These are phyloP conservation scores for Drosophila trichaetosa DNA, from an alignment of 2,888 invertebrate genomes.

Conservation along the genomic window DNA sequence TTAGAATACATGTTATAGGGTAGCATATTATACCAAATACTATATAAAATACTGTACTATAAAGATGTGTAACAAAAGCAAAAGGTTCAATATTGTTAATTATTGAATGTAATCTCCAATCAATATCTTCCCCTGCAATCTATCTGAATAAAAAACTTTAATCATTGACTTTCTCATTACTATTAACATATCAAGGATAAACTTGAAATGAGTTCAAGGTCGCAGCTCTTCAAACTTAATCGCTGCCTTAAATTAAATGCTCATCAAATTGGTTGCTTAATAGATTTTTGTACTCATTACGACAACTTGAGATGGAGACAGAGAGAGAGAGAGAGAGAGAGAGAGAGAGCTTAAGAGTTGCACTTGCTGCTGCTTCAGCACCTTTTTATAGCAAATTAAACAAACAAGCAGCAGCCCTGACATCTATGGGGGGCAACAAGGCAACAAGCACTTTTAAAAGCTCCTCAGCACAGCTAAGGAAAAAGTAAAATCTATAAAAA, in stretches of 20 bases:
- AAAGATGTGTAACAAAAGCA: background rate
- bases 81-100: accelerated
- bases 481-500: conserved; percentile 61
- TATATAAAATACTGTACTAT: background rate
- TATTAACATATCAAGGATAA: background rate
- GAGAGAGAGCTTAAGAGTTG: background rate
- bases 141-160: background rate
- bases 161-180: background rate
- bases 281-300: background rate
- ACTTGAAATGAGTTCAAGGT: background rate
- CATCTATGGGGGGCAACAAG: conserved; percentile 18
- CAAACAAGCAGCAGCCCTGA: conserved; percentile 29
- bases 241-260: background rate
- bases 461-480: conserved; percentile 14
- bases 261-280: background rate
- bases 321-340: background rate
- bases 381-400: conserved; percentile 39
- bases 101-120: background rate
- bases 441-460: conserved; percentile 13
- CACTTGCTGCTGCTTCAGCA: conserved; percentile 9
- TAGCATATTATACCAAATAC: background rate
- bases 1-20: background rate
- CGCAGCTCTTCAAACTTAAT: background rate
- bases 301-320: background rate
- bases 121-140: background rate